These are phyloP conservation scores for Polyodon spathula DNA, from an alignment of 2,113 vertebrate species.

Conservation along the genomic window DNA sequence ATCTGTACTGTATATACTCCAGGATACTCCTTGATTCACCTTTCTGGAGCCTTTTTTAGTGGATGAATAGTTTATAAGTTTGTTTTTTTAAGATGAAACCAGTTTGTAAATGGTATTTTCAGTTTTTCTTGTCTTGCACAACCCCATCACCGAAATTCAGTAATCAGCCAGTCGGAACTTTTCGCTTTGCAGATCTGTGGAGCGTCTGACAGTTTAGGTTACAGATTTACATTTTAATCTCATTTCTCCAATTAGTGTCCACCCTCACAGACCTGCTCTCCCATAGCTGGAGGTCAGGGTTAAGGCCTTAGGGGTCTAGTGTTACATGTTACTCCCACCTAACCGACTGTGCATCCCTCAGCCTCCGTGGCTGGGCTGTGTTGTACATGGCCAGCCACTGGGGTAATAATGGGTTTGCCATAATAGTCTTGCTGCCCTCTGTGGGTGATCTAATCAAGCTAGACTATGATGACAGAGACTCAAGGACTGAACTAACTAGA, in stretches of 20 bases:
- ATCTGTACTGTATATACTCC: too few species aligned
- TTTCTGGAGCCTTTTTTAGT: too few species aligned
- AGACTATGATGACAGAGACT: slow-evolving; percentile 32
- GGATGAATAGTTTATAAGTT: too few species aligned
- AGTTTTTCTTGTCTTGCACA: neutral
- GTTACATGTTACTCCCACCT: slow-evolving; percentile 41
- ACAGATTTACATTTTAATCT: slow-evolving; percentile 37
- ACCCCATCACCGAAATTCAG: neutral
- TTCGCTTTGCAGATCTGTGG: slow-evolving; percentile 11
- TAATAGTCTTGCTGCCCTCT: slow-evolving; percentile 30
- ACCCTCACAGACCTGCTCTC: slow-evolving; percentile 35
- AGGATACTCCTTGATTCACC: too few species aligned
- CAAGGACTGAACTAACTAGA: slow-evolving; percentile 5
- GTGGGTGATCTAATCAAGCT: slow-evolving; percentile 45
- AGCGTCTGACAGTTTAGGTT: slow-evolving; percentile 25
- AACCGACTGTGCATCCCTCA: slow-evolving; percentile 40
- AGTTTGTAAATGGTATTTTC: too few species aligned
- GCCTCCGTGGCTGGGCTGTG: slow-evolving; percentile 35
- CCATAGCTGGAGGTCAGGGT: slow-evolving; percentile 34
- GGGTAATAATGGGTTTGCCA: slow-evolving; percentile 40
- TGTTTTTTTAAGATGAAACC: too few species aligned
- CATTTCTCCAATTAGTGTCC: slow-evolving; percentile 47
- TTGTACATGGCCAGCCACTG: slow-evolving; percentile 19
- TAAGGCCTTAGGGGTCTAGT: slow-evolving; percentile 47
- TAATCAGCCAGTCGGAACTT: neutral